Conservation (phyloP, 2,113 vertebrate genomes). For the Probosciger aterrimus region DNA sequence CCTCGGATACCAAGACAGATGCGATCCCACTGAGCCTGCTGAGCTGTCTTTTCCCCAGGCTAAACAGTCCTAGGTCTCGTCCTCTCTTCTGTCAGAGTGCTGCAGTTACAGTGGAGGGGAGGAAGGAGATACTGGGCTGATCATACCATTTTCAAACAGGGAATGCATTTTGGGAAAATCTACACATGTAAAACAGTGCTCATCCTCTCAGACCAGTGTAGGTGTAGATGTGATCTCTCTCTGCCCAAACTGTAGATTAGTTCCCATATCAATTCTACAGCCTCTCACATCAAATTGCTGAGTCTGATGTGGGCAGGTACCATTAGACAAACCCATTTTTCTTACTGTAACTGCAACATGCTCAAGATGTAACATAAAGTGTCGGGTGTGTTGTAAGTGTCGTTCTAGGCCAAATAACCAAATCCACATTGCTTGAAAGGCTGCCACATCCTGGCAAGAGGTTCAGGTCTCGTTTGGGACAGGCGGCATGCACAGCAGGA, state of each 20-base stretch:
- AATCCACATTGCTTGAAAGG: background rate
- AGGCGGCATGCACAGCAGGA: background rate
- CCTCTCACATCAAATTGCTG: no score
- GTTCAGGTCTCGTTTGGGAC: accelerated
- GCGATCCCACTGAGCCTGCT: background rate
- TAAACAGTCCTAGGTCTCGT: background rate
- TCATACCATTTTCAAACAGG: background rate
- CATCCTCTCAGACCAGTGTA: background rate
- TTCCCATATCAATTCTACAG: background rate
- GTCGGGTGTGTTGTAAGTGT: background rate
- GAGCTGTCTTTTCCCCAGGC: background rate
- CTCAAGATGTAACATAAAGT: background rate
- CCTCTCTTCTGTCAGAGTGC: background rate
- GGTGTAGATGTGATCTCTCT: background rate
- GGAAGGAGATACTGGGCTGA: background rate
- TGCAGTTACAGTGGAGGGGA: background rate
- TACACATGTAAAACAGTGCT: background rate
- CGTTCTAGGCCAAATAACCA: background rate
- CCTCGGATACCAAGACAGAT: background rate
- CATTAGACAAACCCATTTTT: background rate
- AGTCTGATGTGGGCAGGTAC: background rate
- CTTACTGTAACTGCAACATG: background rate
- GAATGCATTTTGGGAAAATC: background rate
- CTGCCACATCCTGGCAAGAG: background rate
- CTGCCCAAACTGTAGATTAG: background rate